phyloP scores from a whole-genome alignment of 2,888 invertebrate genomes.

The Latrodectus elegans region DNA sequence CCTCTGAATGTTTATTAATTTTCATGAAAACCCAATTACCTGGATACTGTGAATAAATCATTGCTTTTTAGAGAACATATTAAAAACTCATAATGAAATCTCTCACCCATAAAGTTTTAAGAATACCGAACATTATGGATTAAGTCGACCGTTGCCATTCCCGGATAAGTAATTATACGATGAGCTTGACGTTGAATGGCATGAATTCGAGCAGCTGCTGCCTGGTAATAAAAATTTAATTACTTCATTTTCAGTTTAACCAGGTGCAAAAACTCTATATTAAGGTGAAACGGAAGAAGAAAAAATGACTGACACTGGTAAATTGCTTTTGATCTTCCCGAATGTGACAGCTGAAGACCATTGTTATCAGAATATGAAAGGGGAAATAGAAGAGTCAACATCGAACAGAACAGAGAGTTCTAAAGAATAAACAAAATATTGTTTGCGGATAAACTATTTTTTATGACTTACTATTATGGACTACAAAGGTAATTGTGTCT shows the following conservation, averaged over 20 bases:
- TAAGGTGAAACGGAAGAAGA: slow-evolving; percentile 3
- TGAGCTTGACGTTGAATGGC: background rate
- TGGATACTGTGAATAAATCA: too few species aligned
- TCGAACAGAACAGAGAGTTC: background rate
- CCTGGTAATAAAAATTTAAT: slow-evolving; percentile 36
- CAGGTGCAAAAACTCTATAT: slow-evolving; percentile 44
- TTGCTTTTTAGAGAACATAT: too few species aligned
- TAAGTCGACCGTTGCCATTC: background rate
- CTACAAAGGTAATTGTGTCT: too few species aligned
- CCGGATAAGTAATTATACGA: background rate
- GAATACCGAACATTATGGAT: background rate
- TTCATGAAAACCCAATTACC: too few species aligned
- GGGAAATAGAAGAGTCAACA: slow-evolving; percentile 3
- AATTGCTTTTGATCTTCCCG: slow-evolving; percentile 15
- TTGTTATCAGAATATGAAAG: background rate
- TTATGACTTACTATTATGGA: background rate
- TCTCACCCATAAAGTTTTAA: too few species aligned
- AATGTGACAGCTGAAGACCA: slow-evolving; percentile 11
- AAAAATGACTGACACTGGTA: slow-evolving; percentile 2
- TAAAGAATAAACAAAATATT: background rate
- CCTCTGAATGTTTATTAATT: too few species aligned
- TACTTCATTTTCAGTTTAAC: slow-evolving; percentile 53
- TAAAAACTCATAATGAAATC: too few species aligned
- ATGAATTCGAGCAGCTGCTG: slow-evolving; percentile 1
- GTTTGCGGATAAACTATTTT: background rate